phyloP scores from a whole-genome alignment of 2,113 vertebrate species.

The Aix galericulata region DNA sequence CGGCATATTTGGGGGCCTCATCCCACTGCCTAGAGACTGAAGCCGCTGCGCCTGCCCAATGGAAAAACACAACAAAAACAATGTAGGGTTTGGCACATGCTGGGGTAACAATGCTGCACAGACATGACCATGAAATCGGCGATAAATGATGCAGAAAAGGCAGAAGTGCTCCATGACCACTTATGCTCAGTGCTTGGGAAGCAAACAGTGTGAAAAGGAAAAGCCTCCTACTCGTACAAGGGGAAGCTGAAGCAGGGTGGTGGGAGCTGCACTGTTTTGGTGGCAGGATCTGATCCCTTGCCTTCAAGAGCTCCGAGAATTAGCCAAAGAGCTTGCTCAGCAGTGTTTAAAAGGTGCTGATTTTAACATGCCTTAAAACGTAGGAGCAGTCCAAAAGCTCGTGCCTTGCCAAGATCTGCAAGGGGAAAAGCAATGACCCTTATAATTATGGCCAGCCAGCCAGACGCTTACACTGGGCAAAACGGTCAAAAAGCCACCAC shows the following conservation, averaged over 20 bases:
- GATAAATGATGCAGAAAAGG: background rate
- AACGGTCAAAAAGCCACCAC: background rate
- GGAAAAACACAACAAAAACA: background rate
- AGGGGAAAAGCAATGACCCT: background rate
- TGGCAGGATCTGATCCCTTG: background rate
- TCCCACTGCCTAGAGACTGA: constrained; percentile 33
- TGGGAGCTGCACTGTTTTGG: background rate
- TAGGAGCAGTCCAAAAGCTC: background rate
- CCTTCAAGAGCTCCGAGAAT: background rate
- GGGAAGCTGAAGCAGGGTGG: background rate
- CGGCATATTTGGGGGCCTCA: background rate
- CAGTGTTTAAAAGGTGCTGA: background rate
- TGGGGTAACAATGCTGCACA: background rate
- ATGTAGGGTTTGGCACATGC: background rate
- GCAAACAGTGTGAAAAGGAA: background rate
- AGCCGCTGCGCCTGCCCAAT: background rate
- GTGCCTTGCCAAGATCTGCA: background rate
- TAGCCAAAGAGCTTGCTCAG: background rate
- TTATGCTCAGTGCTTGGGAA: background rate
- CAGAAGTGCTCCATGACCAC: background rate
- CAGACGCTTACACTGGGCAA: background rate
- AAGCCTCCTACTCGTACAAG: background rate
- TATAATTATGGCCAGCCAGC: fast-evolving
- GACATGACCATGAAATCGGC: background rate
- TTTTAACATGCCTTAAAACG: background rate